A percentile compares a stretch with the other conserved stretches of the same genome.
Evolutionary conservation across 2,113 vertebrate genomes (phyloP).

Genomic region (Arothron firmamentum): DNA sequence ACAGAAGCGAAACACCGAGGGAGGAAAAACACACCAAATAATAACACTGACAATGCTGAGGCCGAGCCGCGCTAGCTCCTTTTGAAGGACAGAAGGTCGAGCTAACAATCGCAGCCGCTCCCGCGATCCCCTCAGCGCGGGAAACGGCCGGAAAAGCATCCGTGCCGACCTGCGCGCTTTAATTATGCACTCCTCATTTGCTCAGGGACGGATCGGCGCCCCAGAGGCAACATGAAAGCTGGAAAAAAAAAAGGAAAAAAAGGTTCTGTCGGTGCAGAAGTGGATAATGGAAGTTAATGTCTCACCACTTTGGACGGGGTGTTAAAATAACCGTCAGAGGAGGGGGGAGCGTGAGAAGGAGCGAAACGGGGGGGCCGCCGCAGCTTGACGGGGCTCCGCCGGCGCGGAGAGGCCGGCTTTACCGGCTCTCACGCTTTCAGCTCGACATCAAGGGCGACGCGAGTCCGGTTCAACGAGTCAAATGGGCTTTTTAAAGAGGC

Average conservation of each 20-base stretch:
- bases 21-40: neutral
- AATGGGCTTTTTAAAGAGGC: conserved; percentile 21
- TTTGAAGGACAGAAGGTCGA: too few species aligned
- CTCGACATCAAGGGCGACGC: conserved; percentile 5
- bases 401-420: conserved; percentile 8
- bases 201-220: neutral
- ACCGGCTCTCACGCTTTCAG: conserved; percentile 27
- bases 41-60: too few species aligned
- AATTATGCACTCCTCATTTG: too few species aligned
- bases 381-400: conserved; percentile 5
- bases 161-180: too few species aligned
- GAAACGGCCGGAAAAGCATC: too few species aligned
- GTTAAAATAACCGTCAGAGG: conserved; percentile 9
- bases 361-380: neutral
- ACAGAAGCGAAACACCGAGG: conserved; percentile 20
- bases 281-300: conserved; percentile 22
- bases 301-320: neutral
- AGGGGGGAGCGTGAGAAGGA: neutral
- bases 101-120: too few species aligned
- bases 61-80: too few species aligned
- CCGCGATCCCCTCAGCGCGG: too few species aligned
- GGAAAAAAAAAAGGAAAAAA: too few species aligned
- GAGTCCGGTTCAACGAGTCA: conserved; percentile 22
- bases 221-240: conserved; percentile 8
- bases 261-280: neutral